Evolutionary conservation across 2,888 invertebrate genomes (phyloP).

Genomic region (Agonum fuliginosum): DNA sequence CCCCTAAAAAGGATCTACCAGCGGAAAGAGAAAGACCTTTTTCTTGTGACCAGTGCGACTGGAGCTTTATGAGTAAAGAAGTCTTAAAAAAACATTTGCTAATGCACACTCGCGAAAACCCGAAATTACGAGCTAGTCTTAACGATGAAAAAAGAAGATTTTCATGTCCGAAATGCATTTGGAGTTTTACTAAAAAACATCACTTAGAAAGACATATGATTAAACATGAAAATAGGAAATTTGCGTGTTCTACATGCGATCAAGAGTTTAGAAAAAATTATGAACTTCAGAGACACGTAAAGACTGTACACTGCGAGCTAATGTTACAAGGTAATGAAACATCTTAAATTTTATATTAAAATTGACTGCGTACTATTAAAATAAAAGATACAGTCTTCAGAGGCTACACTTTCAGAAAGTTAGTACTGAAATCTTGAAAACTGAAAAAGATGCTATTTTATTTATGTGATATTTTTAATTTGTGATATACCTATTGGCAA

Average conservation of each 20-base stretch:
- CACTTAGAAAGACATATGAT: slow-evolving; percentile 51
- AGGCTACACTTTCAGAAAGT: neutral
- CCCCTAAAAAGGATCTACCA: slow-evolving; percentile 66
- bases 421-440: neutral
- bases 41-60: slow-evolving; percentile 70
- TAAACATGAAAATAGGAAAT: slow-evolving; percentile 42
- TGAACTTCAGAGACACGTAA: slow-evolving; percentile 43
- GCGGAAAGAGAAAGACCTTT: slow-evolving; percentile 24
- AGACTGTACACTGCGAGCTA: slow-evolving; percentile 1
- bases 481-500: too few relatives aligned
- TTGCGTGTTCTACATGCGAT: slow-evolving; percentile 31
- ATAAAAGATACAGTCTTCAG: neutral
- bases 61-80: slow-evolving; percentile 69
- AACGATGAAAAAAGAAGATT: slow-evolving; percentile 38
- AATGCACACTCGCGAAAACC: slow-evolving; percentile 71
- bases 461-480: too few relatives aligned
- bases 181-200: slow-evolving; percentile 54
- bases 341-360: neutral
- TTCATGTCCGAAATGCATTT: slow-evolving; percentile 44
- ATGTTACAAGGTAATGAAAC: neutral
- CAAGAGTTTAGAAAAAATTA: slow-evolving; percentile 45
- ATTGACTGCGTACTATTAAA: neutral
- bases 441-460: neutral
- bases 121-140: slow-evolving; percentile 63
- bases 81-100: slow-evolving; percentile 70